phyloP scores from a whole-genome alignment of 2,113 vertebrate genomes.

The Chelonoidis abingdonii region DNA sequence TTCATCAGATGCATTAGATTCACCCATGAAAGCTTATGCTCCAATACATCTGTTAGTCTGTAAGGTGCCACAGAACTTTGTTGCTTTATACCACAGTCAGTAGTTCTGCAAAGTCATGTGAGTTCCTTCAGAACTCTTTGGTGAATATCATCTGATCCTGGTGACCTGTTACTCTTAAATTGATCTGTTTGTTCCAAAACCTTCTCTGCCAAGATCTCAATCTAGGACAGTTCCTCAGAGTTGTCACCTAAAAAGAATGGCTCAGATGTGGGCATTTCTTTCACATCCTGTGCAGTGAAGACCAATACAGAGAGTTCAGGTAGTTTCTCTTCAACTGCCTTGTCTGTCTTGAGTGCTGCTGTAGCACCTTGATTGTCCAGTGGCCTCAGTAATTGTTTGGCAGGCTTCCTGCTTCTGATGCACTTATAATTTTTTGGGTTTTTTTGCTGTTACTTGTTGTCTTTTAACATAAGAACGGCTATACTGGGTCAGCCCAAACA shows the following conservation, averaged over 20 bases:
- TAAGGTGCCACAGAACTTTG: no score
- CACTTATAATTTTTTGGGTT: not conserved
- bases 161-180: not conserved
- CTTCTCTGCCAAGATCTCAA: not conserved
- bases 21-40: no score
- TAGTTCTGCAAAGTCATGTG: not conserved
- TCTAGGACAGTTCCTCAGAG: not conserved
- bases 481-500: no score
- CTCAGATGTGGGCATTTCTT: not conserved
- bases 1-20: no score
- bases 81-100: not conserved
- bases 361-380: not conserved
- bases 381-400: not conserved
- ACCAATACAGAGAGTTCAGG: not conserved
- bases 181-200: not conserved
- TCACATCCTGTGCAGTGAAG: not conserved
- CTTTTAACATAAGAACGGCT: not conserved
- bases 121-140: not conserved
- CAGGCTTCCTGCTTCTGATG: not conserved
- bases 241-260: not conserved
- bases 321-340: not conserved
- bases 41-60: no score
- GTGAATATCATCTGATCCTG: not conserved
- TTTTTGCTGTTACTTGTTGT: not conserved
- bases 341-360: not conserved